Conservation (phyloP, 2,113 vertebrate genomes). For the Aspidoscelis tigris region DNA sequence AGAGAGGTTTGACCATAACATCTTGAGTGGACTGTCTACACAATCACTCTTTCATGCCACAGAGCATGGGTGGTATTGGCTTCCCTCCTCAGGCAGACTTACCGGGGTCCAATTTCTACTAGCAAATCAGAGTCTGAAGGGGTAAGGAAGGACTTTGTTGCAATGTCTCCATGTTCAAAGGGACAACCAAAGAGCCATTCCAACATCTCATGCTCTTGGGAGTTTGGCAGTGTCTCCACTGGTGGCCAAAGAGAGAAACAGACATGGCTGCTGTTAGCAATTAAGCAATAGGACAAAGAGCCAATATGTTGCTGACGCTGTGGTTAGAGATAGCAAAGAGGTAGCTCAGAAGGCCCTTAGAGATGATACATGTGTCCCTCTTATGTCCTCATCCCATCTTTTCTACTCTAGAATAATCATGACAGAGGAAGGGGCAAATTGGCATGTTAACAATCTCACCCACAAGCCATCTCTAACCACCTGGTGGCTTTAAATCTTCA, state of each 20-base stretch:
- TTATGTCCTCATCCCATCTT: too few species aligned
- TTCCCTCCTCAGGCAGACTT: background rate
- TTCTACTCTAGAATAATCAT: too few species aligned
- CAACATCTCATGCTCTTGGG: constrained; percentile 76
- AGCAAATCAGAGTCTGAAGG: constrained; percentile 73
- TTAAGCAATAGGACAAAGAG: background rate
- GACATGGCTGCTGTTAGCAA: background rate
- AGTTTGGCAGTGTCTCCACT: constrained; percentile 72
- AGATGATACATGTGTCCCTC: too few species aligned
- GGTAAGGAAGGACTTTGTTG: constrained; percentile 75
- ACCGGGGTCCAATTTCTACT: constrained; percentile 91
- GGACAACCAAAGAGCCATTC: constrained; percentile 85
- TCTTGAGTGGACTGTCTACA: background rate
- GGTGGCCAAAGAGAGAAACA: constrained; percentile 5
- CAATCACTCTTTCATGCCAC: background rate
- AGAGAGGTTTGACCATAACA: background rate
- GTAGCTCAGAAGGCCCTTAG: too few species aligned
- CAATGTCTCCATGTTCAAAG: constrained; percentile 72
- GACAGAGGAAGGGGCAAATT: too few species aligned
- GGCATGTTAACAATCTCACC: too few species aligned
- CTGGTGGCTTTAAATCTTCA: too few species aligned
- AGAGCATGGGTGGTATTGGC: background rate
- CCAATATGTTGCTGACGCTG: background rate
- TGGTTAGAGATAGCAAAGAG: too few species aligned
- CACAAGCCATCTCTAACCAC: too few species aligned